Conservation (phyloP, 2,113 vertebrate genomes). For the Stegostoma tigrinum region DNA sequence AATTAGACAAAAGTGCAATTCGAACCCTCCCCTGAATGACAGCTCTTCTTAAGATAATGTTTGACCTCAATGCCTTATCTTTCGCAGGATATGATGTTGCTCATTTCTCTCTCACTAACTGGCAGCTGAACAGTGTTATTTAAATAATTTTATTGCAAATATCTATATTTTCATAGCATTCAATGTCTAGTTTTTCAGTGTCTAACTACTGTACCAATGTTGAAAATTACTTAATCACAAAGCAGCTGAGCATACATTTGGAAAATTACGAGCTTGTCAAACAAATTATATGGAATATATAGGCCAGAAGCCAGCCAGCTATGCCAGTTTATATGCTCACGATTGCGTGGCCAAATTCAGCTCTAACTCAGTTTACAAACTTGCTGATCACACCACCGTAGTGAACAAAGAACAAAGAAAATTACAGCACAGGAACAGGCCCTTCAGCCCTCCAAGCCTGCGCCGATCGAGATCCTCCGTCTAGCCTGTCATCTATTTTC, state of each 20-base stretch:
- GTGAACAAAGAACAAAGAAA: too few species aligned
- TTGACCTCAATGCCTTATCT: not conserved
- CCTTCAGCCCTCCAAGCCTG: too few species aligned
- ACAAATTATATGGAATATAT: not conserved
- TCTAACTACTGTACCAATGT: not conserved
- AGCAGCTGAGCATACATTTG: not conserved
- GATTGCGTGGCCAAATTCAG: too few species aligned
- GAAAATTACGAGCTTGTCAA: not conserved
- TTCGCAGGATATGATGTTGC: not conserved
- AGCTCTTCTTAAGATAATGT: not conserved
- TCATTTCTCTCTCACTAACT: not conserved
- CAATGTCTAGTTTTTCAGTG: not conserved
- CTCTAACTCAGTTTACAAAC: too few species aligned
- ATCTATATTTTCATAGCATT: not conserved
- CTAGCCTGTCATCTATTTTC: too few species aligned
- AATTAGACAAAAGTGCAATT: not conserved
- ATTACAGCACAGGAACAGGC: too few species aligned
- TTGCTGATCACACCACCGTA: too few species aligned
- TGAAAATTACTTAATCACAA: not conserved
- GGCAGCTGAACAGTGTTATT: not conserved
- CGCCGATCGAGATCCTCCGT: too few species aligned
- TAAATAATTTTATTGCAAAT: not conserved
- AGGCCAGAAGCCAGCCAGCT: not conserved
- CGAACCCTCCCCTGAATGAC: not conserved
- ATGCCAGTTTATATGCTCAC: not conserved